phyloP scores from a whole-genome alignment of 1,140 invertebrate genomes.

The Drosophila grimshawi region DNA sequence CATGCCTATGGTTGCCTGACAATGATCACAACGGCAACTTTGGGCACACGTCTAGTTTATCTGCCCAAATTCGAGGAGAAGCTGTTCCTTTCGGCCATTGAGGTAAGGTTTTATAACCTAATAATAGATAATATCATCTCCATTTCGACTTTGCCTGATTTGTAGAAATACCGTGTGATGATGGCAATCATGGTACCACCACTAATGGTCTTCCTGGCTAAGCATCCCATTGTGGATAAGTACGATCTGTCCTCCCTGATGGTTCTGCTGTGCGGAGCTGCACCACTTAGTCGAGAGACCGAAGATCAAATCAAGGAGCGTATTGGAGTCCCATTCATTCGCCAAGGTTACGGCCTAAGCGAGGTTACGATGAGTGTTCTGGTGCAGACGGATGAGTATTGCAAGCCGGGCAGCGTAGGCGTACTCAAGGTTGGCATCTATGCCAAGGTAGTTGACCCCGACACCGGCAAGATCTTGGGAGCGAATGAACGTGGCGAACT shows the following conservation, averaged over 20 bases:
- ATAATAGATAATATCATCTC: too few relatives aligned
- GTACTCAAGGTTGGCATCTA: constrained; percentile 87
- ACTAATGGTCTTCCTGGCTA: constrained; percentile 88
- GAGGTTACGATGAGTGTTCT: constrained; percentile 86
- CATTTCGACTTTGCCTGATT: background rate
- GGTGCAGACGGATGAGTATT: constrained; percentile 84
- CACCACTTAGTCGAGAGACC: constrained; percentile 82
- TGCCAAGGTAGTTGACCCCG: constrained; percentile 87
- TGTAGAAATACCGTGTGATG: constrained; percentile 85
- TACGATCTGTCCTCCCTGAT: constrained; percentile 87
- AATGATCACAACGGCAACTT: constrained; percentile 84
- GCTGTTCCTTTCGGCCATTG: constrained; percentile 88
- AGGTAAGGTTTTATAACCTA: constrained; percentile 73
- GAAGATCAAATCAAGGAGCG: constrained; percentile 81
- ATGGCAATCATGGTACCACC: constrained; percentile 88
- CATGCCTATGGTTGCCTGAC: constrained; percentile 88
- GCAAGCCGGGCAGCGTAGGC: constrained; percentile 87
- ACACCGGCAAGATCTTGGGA: constrained; percentile 87
- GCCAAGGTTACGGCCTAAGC: constrained; percentile 90
- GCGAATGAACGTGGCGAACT: constrained; percentile 88
- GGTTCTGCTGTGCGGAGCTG: constrained; percentile 87
- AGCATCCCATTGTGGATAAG: constrained; percentile 87
- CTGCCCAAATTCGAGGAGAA: constrained; percentile 89
- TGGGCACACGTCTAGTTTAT: constrained; percentile 86
- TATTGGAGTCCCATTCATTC: constrained; percentile 85